Evolutionary conservation across 2,113 vertebrate genomes (phyloP), one percentile per base, ranked within the genome.

Genomic region (Galemys pyrenaicus): DNA sequence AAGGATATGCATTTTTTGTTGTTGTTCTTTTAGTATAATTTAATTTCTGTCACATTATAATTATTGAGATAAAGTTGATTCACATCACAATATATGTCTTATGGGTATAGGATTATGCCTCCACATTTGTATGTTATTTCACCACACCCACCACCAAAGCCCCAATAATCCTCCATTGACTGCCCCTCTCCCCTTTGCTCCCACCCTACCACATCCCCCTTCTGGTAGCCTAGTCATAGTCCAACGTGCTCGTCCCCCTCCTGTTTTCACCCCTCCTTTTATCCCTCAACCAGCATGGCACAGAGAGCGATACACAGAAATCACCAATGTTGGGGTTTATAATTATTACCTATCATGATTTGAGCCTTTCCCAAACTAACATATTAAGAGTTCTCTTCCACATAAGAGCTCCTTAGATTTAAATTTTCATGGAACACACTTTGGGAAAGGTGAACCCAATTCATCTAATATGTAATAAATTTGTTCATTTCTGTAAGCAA

Each of bases 401-500:
- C 0, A 91, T 41, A 78, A 24, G 7, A 89, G 37, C 41, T 92
- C n/a, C 56, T 22, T 70, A 5, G 44, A 67, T 64, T 67, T 41
- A 71, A 75, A 28, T n/a, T 32, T 92, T n/a, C 62, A 78, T 11
- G 51, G 39, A 83, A 68, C 32, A 64, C 46, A 35, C 12, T 81
- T n/a, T 37, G 28, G 56, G 74, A 60, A 92, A 93, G 54, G 17
- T 32, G 56, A 91, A 91, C 9, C n/a, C 60, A 56, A 54, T 5
- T 92, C 39, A 30, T 75, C 51, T 65, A 65, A 44, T 39, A 88
- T 75, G 82, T 82, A 91, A 79, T 6, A 32, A 41, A n/a, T 65
- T 70, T 89, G 58, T 39, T 80, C 26, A 78, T 86, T 86, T 86
- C 56, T 79, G 13, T 87, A n/a, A 74, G 24, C 86, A 92, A 83